phyloP scores from a whole-genome alignment of 2,888 invertebrate genomes.

The Neria commutata region DNA sequence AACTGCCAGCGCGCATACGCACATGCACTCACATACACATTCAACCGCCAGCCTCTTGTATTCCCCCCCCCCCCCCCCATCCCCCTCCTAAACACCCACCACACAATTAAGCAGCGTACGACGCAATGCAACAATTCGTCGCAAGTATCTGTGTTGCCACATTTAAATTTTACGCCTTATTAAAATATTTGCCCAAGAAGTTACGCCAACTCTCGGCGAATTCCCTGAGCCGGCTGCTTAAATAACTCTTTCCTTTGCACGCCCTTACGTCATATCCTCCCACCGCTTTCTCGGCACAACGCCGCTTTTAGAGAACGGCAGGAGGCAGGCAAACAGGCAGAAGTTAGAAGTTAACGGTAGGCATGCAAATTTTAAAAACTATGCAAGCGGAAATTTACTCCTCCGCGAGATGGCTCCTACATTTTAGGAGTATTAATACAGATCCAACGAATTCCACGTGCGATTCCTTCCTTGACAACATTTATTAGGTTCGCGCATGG shows the following conservation, averaged over 20 bases:
- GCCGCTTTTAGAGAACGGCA: background rate
- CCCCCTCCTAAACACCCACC: too few relatives aligned
- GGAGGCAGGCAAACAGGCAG: background rate
- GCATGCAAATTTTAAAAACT: constrained; percentile 22
- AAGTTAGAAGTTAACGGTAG: constrained; percentile 9
- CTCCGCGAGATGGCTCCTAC: too few relatives aligned
- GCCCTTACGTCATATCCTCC: too few relatives aligned
- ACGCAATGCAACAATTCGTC: too few relatives aligned
- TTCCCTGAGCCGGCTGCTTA: background rate
- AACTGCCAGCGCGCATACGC: background rate
- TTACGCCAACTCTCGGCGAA: constrained; percentile 10
- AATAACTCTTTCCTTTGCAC: too few relatives aligned
- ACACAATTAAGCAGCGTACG: too few relatives aligned
- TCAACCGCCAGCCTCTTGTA: too few relatives aligned
- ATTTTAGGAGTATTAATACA: too few relatives aligned
- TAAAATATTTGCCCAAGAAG: constrained; percentile 26
- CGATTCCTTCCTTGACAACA: too few relatives aligned
- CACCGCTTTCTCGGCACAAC: background rate
- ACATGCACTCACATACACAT: too few relatives aligned
- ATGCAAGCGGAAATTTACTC: constrained; percentile 24
- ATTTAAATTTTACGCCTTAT: constrained; percentile 22
- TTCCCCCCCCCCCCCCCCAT: background rate
- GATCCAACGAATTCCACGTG: too few relatives aligned
- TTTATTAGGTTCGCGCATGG: too few relatives aligned
- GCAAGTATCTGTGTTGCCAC: constrained; percentile 13